Evolutionary conservation across 2,797 vertebrate genomes (phyloP), one percentile per base, ranked within the genome.

Genomic region (Arrhamphus sclerolepis): DNA sequence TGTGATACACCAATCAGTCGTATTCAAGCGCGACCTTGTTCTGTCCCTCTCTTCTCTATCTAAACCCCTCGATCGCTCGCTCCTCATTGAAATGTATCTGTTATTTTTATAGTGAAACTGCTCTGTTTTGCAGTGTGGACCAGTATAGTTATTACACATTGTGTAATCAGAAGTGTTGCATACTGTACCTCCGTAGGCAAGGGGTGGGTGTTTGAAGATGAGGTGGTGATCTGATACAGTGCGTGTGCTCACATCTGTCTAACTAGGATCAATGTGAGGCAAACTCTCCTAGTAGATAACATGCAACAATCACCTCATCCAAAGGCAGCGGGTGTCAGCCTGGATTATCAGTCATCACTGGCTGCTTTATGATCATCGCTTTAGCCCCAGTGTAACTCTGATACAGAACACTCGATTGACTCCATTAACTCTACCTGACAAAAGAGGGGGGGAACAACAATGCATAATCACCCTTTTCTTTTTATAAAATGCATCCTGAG

Each of bases 401-500:
- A 78, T 78, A 74, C 64, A 80, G 69, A 83, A 63, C 70, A 69
- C 69, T 72, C 63, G 80, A 78, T 75, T 70, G 66, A 67, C 67
- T 78, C 77, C 72, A 72, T 89, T 88, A 88, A 82, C 66, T 74
- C 64, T 77, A 89, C 70, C 89, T 88, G 75, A 92, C 83, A 85
- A 82, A 76, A 42, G n/a, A n/a, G 72, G 77, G 73, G 80, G 42
- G 66, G 54, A 82, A 86, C 78, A 87, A 87, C 58, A 54, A 78
- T 60, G 66, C 78, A 66, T 82, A 89, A 87, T 86, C 82, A 76
- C 58, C 66, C 73, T 77, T 81, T 89, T 85, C 78, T 84, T 89
- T 79, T 86, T 87, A 85, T 88, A 91, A 92, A 94, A 89, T 91
- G 87, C 80, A 87, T 90, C 90, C 65, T 49, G 86, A 90, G 90